These are phyloP conservation scores for Ernsta delagoae DNA, from an alignment of 2,888 invertebrate species.

Conservation along the genomic window DNA sequence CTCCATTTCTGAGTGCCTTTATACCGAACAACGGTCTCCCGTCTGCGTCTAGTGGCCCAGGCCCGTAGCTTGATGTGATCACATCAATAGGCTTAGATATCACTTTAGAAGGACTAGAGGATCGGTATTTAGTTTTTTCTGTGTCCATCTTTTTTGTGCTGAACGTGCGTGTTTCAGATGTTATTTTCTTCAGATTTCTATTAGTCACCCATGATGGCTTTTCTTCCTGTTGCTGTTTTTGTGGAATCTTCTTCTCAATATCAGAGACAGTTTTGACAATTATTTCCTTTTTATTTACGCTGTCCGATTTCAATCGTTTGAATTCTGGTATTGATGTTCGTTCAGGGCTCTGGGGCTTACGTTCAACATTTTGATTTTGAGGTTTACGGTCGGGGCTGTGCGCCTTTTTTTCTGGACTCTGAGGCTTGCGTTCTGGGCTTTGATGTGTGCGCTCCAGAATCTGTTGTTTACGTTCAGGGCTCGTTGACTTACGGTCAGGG, in stretches of 20 bases:
- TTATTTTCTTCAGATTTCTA: conserved; percentile 84
- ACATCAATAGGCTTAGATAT: conserved; percentile 84
- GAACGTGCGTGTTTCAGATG: conserved; percentile 67
- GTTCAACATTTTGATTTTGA: conserved; percentile 21
- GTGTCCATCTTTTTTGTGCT: conserved; percentile 69
- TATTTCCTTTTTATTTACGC: conserved; percentile 59
- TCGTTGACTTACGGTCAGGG: conserved; percentile 52
- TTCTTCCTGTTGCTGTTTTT: conserved; percentile 73
- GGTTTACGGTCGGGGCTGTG: conserved; percentile 44
- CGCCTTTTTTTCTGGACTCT: conserved; percentile 46
- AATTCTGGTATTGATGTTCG: conserved; percentile 67
- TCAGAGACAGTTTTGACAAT: conserved; percentile 65
- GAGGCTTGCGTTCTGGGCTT: conserved; percentile 35
- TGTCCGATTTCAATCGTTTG: conserved; percentile 56
- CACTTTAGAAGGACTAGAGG: conserved; percentile 69
- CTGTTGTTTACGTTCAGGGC: conserved; percentile 47
- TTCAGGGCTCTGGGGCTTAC: conserved; percentile 44
- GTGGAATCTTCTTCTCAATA: conserved; percentile 59
- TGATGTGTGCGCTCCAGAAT: conserved; percentile 35
- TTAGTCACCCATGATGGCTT: conserved; percentile 87
- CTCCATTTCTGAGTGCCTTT: conserved; percentile 87
- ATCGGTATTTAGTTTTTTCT: conserved; percentile 71
- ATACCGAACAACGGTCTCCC: conserved; percentile 89
- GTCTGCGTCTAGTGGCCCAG: conserved; percentile 92
- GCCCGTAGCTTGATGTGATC: conserved; percentile 92